Conservation (phyloP, 1,140 invertebrate species). For the Acromyrmex charruanus region DNA sequence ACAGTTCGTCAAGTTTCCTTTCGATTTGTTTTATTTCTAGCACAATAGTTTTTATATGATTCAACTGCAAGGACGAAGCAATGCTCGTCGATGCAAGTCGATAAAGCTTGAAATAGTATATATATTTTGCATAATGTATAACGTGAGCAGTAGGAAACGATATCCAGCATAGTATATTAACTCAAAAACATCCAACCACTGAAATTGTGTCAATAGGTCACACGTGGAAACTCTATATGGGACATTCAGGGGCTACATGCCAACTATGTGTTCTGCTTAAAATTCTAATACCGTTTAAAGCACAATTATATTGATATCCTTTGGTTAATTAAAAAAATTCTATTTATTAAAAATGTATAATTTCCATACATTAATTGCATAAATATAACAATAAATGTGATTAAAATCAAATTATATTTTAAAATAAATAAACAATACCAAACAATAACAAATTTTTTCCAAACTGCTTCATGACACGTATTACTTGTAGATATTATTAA, state of each 20-base stretch:
- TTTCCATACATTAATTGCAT: too few relatives aligned
- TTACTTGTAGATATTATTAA: not conserved
- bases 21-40: slow-evolving; percentile 12
- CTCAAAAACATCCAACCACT: slow-evolving; percentile 20
- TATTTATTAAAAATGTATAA: not conserved
- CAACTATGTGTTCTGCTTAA: not conserved
- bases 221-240: slow-evolving; percentile 19
- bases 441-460: not conserved
- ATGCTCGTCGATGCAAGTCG: slow-evolving; percentile 39
- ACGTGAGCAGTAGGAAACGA: not conserved
- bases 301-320: not conserved
- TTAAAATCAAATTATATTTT: not conserved
- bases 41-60: not conserved
- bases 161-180: slow-evolving; percentile 17
- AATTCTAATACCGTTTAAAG: not conserved
- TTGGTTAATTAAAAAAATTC: not conserved
- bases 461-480: not conserved
- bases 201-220: slow-evolving; percentile 54
- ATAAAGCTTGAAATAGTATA: slow-evolving; percentile 41
- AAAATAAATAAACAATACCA: not conserved
- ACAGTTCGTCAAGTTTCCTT: not conserved
- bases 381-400: not conserved
- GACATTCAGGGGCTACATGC: not conserved
- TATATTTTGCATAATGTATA: slow-evolving; percentile 47
- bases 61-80: not conserved